phyloP scores from a whole-genome alignment of 2,797 vertebrate species.

The Platyrinchus mystaceus region DNA sequence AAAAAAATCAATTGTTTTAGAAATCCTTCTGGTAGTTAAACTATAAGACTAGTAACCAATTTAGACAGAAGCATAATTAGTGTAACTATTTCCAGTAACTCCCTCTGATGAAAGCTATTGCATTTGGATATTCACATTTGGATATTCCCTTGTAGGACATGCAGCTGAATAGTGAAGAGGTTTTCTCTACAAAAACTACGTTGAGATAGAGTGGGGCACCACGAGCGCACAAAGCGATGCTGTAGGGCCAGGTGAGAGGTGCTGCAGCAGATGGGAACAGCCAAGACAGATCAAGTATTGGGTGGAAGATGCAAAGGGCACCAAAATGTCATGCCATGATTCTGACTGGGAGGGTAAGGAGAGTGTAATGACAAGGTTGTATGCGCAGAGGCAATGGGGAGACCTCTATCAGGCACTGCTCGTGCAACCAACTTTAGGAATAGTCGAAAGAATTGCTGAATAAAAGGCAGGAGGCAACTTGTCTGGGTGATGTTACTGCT shows the following conservation, averaged over 20 bases:
- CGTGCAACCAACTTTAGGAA: background rate
- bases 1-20: constrained; percentile 40
- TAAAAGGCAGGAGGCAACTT: background rate
- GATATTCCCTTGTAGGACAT: background rate
- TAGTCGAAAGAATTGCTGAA: background rate
- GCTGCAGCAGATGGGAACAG: background rate
- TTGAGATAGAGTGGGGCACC: background rate
- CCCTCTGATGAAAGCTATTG: constrained; percentile 2
- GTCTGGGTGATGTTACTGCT: background rate
- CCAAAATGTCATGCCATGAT: background rate
- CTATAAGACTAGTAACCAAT: constrained; percentile 38
- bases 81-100: constrained; percentile 21
- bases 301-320: background rate
- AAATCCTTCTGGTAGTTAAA: constrained; percentile 40
- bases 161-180: constrained; percentile 2
- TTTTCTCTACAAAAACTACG: background rate
- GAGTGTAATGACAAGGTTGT: background rate
- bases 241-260: background rate
- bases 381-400: background rate
- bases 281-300: background rate
- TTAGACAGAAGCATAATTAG: constrained; percentile 49
- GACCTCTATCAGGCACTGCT: background rate
- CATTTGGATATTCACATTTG: constrained; percentile 18
- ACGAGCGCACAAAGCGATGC: rapidly evolving
- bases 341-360: background rate